A percentile compares a stretch with the other conserved stretches of the same genome.
Evolutionary conservation across 1,140 invertebrate genomes (phyloP).

Genomic region (Temnothorax curvispinosus): DNA sequence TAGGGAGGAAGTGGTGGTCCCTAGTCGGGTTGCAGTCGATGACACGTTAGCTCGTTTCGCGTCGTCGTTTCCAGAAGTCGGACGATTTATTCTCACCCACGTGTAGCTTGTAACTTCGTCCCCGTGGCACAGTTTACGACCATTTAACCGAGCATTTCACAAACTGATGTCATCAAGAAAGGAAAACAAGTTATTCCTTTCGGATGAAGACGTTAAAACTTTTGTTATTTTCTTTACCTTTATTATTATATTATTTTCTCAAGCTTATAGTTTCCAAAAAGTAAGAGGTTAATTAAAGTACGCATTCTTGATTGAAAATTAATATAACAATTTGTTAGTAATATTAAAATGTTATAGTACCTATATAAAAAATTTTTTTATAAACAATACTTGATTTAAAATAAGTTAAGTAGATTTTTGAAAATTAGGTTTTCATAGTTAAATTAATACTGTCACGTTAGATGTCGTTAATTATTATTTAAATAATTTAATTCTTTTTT

Average conservation of each 20-base stretch:
- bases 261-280: background rate
- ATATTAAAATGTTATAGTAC: background rate
- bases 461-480: background rate
- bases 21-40: constrained; percentile 47
- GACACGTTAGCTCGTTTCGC: constrained; percentile 54
- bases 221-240: background rate
- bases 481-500: background rate
- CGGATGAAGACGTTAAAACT: background rate
- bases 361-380: background rate
- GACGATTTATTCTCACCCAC: constrained; percentile 59
- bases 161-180: background rate
- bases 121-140: constrained; percentile 53
- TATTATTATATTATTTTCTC: background rate
- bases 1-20: constrained; percentile 38
- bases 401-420: background rate
- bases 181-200: constrained; percentile 11
- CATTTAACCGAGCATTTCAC: constrained; percentile 40
- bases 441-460: background rate
- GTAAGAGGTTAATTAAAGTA: background rate
- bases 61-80: constrained; percentile 42
- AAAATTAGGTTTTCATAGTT: background rate
- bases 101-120: constrained; percentile 49
- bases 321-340: background rate
- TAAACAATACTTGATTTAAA: background rate
- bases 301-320: background rate